Evolutionary conservation across 2,113 vertebrate genomes (phyloP), one percentile per base, ranked within the genome.

Genomic region (Lipophrys pholis): DNA sequence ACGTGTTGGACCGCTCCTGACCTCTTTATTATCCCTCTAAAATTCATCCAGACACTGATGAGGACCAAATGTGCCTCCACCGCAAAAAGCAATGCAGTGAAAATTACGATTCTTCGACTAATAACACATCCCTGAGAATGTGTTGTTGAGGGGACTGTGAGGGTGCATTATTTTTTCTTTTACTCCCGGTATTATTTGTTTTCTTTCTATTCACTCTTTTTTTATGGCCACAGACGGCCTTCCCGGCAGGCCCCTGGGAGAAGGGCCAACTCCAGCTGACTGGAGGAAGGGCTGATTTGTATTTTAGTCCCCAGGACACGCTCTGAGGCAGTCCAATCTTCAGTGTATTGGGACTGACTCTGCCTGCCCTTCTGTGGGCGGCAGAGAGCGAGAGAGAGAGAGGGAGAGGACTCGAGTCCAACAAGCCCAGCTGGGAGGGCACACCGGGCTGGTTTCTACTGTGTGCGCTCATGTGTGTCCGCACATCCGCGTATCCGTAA

Each of bases 331-430:
- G 76, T 86, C 84, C 86, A 89, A 84, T 83, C 81, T 88, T 89
- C 76, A 85, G 90, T 85, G 87, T 79, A 76, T 35, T 78, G 72
- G 79, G 85, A 73, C 76, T 87, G 82, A 81, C 81, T 90, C 74
- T 63, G 77, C 82, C 73, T 85, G 86, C 69, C 83, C 87, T 88
- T 69, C 85, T 89, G 91, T 93, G 81, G 90, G 90, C 73, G 80
- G 88, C 66, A 72, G 82, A 84, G 71, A 73, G 79, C 72, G 82
- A 80, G 65, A 80, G 68, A 56, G 78, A 30, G 21, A 30, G 57
- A 58, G 45, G 61, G 71, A 73, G 54, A 78, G 84, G 74, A 89
- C 89, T 86, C 8, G 76, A 90, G 87, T 87, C 82, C 35, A 62
- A 82, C 87, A 61, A 67, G 72, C 69, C 73, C 80, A 61, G 74